Conservation (phyloP, 64 coral and sea anemone genomes). For the Anthopleura sola region DNA sequence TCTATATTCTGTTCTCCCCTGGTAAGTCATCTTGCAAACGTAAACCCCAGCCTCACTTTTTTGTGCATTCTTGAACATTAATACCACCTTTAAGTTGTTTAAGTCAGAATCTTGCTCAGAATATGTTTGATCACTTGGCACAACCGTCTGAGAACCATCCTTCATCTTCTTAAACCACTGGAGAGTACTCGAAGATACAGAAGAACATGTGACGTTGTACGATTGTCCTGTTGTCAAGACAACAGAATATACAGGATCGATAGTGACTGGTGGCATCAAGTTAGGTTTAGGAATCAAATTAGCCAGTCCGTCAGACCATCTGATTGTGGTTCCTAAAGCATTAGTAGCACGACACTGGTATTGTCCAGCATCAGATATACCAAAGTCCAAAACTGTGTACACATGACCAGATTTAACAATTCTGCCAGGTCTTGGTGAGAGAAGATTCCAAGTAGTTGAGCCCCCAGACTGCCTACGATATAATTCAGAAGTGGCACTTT, state of each 20-base stretch:
- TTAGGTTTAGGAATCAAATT: not conserved
- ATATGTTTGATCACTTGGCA: not conserved
- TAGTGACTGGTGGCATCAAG: not conserved
- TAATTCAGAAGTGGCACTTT: not conserved
- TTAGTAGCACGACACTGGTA: conserved; percentile 19
- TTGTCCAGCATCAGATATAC: not conserved
- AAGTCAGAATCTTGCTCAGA: not conserved
- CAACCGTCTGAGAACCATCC: not conserved
- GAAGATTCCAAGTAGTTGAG: not conserved
- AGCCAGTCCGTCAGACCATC: not conserved
- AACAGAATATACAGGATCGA: not conserved
- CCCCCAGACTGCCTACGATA: not conserved
- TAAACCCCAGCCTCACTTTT: not conserved
- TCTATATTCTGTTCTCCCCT: not conserved
- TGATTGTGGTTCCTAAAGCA: not conserved
- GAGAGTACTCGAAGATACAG: not conserved
- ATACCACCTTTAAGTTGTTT: not conserved
- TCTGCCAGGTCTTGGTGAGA: not conserved
- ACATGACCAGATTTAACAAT: conserved; percentile 4
- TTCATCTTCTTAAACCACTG: conserved; percentile 16
- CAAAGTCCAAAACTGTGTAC: conserved; percentile 17
- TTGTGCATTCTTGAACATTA: conserved; percentile 5
- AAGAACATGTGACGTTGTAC: not conserved
- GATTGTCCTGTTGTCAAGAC: not conserved
- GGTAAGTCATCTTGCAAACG: conserved; percentile 20